Evolutionary conservation across 1,140 invertebrate genomes (phyloP).

Genomic region (Zaprionus camerounensis): DNA sequence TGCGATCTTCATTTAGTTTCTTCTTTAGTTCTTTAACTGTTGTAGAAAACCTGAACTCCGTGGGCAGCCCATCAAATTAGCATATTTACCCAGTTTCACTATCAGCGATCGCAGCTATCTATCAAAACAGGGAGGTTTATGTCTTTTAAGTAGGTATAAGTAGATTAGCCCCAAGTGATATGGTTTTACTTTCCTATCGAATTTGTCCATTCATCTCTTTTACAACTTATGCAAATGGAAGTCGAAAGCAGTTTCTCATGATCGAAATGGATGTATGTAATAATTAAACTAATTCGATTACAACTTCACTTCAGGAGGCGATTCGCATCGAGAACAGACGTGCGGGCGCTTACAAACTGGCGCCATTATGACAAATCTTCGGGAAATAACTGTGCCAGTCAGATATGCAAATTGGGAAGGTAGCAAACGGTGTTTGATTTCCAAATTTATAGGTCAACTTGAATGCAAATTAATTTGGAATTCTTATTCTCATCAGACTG

Average conservation of each 20-base stretch:
- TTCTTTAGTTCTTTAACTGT: constrained; percentile 21
- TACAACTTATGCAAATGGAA: not conserved
- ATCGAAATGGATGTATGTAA: not conserved
- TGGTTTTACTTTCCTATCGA: constrained; percentile 1
- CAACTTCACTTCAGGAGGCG: not conserved
- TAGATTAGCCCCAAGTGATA: constrained; percentile 7
- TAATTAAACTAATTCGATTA: not conserved
- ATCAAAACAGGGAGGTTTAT: constrained; percentile 7
- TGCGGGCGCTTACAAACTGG: constrained; percentile 33
- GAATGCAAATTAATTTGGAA: constrained; percentile 60
- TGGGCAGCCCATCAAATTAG: constrained; percentile 32
- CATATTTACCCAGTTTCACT: constrained; percentile 36
- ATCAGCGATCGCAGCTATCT: constrained; percentile 1
- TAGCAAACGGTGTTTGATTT: constrained; percentile 70
- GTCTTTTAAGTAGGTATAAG: not conserved
- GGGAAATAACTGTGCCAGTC: constrained; percentile 19
- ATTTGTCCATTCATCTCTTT: not conserved
- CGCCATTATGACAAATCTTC: constrained; percentile 24
- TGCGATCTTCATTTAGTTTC: constrained; percentile 46
- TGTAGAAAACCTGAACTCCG: constrained; percentile 8
- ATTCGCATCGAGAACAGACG: not conserved
- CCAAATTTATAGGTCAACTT: constrained; percentile 70
- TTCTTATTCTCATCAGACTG: constrained; percentile 45
- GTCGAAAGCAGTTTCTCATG: not conserved
- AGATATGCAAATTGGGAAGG: constrained; percentile 53